A percentile compares a stretch with the other conserved stretches of the same genome.
Evolutionary conservation across 2,888 invertebrate species (phyloP).

Genomic region (Seladonia tumulorum): DNA sequence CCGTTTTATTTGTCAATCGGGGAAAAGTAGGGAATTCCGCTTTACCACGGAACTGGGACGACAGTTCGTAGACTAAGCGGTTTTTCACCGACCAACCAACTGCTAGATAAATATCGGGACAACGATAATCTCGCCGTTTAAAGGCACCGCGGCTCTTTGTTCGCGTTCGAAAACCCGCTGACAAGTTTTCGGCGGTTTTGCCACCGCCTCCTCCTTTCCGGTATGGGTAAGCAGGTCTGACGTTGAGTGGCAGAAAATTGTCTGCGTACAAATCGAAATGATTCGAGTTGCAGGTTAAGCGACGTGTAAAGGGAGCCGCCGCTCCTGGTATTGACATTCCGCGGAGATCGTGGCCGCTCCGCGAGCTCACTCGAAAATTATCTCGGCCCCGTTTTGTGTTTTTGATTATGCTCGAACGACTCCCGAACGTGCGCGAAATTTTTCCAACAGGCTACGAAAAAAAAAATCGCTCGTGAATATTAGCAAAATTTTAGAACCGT

Average conservation of each 20-base stretch:
- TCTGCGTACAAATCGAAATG: slow-evolving; percentile 58
- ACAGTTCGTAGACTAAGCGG: background rate
- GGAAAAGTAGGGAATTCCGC: background rate
- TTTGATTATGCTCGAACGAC: background rate
- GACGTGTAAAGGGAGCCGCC: slow-evolving; percentile 54
- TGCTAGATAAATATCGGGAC: slow-evolving; percentile 79
- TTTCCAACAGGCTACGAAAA: background rate
- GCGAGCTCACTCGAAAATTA: background rate
- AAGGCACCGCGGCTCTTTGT: slow-evolving; percentile 60
- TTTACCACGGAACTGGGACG: background rate
- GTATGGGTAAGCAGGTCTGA: slow-evolving; percentile 63
- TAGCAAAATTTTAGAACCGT: background rate
- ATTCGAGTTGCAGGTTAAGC: slow-evolving; percentile 61
- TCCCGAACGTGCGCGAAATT: background rate
- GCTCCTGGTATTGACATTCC: slow-evolving; percentile 2
- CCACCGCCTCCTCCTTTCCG: slow-evolving; percentile 30
- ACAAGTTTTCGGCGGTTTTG: slow-evolving; percentile 70
- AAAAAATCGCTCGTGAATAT: background rate
- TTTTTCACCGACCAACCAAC: background rate
- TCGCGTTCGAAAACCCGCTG: slow-evolving; percentile 62
- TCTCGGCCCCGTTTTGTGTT: background rate
- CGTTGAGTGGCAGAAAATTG: slow-evolving; percentile 79
- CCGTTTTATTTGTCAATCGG: slow-evolving; percentile 70
- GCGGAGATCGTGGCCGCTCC: background rate
- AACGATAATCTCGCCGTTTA: slow-evolving; percentile 75